Base-by-base conservation (phyloP, 2,888 invertebrate species). In the Aelia acuminata region DNA sequence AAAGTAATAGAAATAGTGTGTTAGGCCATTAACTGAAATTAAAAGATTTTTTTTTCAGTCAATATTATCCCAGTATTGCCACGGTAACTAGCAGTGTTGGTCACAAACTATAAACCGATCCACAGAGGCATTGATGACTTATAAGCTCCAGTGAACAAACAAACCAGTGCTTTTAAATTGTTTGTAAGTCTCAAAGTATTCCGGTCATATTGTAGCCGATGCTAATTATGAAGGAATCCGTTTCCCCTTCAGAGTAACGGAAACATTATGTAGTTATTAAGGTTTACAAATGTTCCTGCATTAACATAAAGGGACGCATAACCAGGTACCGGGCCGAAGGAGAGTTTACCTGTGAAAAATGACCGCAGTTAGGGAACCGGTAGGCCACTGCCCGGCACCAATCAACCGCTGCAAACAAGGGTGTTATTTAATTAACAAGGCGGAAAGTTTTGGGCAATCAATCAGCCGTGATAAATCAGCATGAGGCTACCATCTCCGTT, bases 401-500 rank as follows among this genome's bases (percentile, higher is more conserved):
- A 80, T 39, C 80, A 80, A 43, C 80, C 80, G 80, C 80, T n/a
- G 18, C 80, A 80, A 80, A 80, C 80, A 80, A 80, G 80, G 80
- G 80, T 80, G 80, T 80, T 80, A 80, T 80, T 80, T 80, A 80
- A 80, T 80, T 80, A 80, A 80, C 80, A 80, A 80, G 80, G 43
- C 80, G 80, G 80, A 43, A 80, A 31, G 39, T 80, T 80, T 80
- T 80, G n/a, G 80, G 80, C 80, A 43, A 80, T 80, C 80, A 43
- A 80, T 80, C 80, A 80, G 20, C 26, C 22, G n/a, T 43, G 43
- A 80, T 80, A 80, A 22, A 80, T 43, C 22, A 80, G 80, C 80
- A 80, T 43, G 80, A 31, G 31, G 80, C 43, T 43, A 43, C 43
- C 80, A 43, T 80, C 43, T 39, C 80, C 80, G 80, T 80, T 80